Evolutionary conservation across 2,797 vertebrate genomes (phyloP).

Genomic region (Ataeniobius toweri): DNA sequence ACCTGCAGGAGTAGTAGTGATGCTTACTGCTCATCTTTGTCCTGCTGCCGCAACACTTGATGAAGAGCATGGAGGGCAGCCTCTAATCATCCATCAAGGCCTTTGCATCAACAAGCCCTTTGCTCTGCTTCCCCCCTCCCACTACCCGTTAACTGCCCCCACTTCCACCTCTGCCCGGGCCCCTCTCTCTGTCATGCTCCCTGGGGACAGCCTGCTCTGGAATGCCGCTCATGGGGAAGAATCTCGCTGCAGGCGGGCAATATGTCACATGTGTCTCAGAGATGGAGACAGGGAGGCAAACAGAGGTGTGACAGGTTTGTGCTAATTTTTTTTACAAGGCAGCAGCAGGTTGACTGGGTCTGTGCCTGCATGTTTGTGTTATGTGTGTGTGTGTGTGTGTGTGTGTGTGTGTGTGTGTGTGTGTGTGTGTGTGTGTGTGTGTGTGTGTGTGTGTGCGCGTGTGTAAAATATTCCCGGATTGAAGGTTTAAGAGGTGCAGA

Average conservation of each 20-base stretch:
- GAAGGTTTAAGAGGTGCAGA: conserved; percentile 69
- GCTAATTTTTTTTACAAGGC: conserved; percentile 28
- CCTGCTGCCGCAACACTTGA: conserved; percentile 9
- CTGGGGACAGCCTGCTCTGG: conserved; percentile 77
- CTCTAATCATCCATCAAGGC: conserved; percentile 33
- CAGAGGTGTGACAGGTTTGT: conserved; percentile 60
- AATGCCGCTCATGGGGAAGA: conserved; percentile 83
- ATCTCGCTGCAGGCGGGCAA: conserved; percentile 81
- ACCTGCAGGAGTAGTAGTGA: not conserved
- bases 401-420: no score
- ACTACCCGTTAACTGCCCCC: conserved; percentile 6
- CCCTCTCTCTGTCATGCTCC: conserved; percentile 63
- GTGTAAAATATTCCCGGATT: conserved; percentile 58
- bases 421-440: conserved; percentile 1
- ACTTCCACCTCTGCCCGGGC: conserved; percentile 38
- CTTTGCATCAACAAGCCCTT: conserved; percentile 54
- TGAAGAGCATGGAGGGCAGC: conserved; percentile 1
- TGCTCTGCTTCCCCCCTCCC: not conserved
- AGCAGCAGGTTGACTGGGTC: conserved; percentile 51
- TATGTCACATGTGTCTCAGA: conserved; percentile 72
- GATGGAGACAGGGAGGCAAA: conserved; percentile 23
- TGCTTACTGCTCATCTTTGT: not conserved
- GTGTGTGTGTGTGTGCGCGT: conserved; percentile 23
- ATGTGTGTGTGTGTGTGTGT: conserved; percentile 24
- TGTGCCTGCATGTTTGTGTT: not conserved